Base-by-base conservation (phyloP, 1,140 invertebrate genomes). In the Bombus polaris region DNA sequence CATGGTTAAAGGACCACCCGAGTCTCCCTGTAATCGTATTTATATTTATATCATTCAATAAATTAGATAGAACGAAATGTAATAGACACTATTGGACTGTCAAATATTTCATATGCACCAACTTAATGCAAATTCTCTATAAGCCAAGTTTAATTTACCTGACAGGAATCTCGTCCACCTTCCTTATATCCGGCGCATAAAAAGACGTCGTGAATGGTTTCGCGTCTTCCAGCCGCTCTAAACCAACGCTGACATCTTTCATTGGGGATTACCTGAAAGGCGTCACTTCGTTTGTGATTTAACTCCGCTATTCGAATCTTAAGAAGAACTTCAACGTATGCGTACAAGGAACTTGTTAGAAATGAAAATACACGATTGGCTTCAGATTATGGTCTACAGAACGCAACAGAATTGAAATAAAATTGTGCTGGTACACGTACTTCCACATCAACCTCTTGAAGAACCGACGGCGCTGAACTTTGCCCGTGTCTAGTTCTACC, bases 161-260 rank as follows among this genome's bases (percentile, higher is more conserved):
- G 97, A 90, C 97, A 97, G 37, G 97, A 97, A 92, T 97, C 97
- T 77, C 97, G 93, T 6, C 97, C 97, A 25, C 97, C 97, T 96
- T 98, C 97, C 94, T 98, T 98, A 86, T 98, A 98, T 44, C 98
- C 98, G 8, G 98, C 98, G 94, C 98, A 99, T 1, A 99, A 95
- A 93, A 99, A 99, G 1, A 99, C 98, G 89, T 99, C 98, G 87
- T 98, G 98, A 87, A 99, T 99, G 2, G 97, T 98, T 95, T 99
- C 98, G 65, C 98, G 95, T 76, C 98, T 95, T 13, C 98, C 98
- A 0, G 98, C 98, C 28, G 98, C 97, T 81, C 97, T 96, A 93
- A 99, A 99, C 98, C 98, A 99, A 65, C 97, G 94, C 94, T 99
- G 98, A 92, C 98, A 99, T 77, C 98, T 96, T 91, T 98, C 97